Base-by-base conservation (phyloP, 2,888 invertebrate species). In the Sminthurinus aureus region DNA sequence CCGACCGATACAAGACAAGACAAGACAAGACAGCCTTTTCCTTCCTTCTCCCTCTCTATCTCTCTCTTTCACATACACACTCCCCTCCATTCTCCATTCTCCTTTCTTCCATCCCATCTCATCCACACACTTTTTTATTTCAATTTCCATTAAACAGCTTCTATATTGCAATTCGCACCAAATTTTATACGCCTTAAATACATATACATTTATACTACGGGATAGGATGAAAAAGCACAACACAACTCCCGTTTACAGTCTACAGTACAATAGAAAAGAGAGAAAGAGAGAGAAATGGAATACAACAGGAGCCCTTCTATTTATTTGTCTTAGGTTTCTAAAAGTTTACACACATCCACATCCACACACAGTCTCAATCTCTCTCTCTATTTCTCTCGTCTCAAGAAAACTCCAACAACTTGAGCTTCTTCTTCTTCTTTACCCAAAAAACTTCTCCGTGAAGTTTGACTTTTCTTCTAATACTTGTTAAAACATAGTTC, bases 261-360 rank as follows among this genome's bases (percentile, higher is more conserved):
- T 38, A 38, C 38, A 38, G 38, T 38, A 38, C 38, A 38, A 38
- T 6, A 38, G 38, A 38, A 38, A 1, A 38, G 38, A 38, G 38
- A n/a, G n/a, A n/a, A n/a, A n/a, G n/a, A n/a, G n/a, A n/a, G n/a
- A n/a, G n/a, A n/a, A n/a, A 58, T 66, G 18, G 6, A 66, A 71
- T 84, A 84, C 84, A 87, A 85, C 85, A 78, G 64, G 66, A 50
- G 66, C 84, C 83, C 85, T 83, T 85, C 84, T 87, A 87, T 87
- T 87, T 87, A 87, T 87, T 87, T 87, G 85, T 87, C 86, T 86
- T 85, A 84, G 79, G 18, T 75, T 50, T 20, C 52, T 75, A 84
- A 85, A 79, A 84, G 80, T 84, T 86, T 75, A n/a, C 75, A 24
- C 20, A 38, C 38, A 38, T 6, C 1, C 38, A 38, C 73, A 64